A percentile compares a stretch with the other conserved stretches of the same genome.
Evolutionary conservation across 1,140 invertebrate genomes (phyloP).

Genomic region (Fopius arisanus): DNA sequence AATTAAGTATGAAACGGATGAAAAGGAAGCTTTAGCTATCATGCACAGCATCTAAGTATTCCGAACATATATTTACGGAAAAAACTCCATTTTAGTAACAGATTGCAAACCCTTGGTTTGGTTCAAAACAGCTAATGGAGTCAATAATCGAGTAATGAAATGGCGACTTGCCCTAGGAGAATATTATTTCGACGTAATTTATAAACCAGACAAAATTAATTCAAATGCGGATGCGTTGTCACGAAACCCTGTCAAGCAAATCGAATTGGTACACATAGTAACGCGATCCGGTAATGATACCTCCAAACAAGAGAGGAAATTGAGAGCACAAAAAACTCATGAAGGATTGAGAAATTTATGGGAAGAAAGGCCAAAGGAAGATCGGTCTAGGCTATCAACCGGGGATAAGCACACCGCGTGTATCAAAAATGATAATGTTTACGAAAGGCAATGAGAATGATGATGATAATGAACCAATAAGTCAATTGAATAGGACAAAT

Average conservation of each 20-base stretch:
- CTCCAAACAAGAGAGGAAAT: not conserved
- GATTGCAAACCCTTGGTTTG: constrained; percentile 63
- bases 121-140: constrained; percentile 52
- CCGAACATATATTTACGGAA: constrained; percentile 56
- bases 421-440: not conserved
- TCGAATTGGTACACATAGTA: not conserved
- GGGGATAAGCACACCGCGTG: not conserved
- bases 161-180: constrained; percentile 65
- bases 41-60: constrained; percentile 59
- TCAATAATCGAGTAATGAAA: constrained; percentile 59
- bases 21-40: constrained; percentile 46
- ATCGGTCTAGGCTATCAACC: not conserved
- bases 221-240: constrained; percentile 51
- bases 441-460: not conserved
- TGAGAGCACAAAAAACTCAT: not conserved
- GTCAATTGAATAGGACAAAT: too few species aligned
- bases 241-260: not conserved
- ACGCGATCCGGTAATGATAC: not conserved
- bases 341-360: not conserved
- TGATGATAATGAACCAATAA: not conserved
- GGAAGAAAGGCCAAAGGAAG: not conserved
- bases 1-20: constrained; percentile 30
- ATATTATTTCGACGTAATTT: constrained; percentile 59
- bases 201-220: constrained; percentile 56
- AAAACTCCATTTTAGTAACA: constrained; percentile 60